A percentile compares a stretch with the other conserved stretches of the same genome.
phyloP scores from a whole-genome alignment of 1,140 invertebrate genomes.

The Tribolium madens region DNA sequence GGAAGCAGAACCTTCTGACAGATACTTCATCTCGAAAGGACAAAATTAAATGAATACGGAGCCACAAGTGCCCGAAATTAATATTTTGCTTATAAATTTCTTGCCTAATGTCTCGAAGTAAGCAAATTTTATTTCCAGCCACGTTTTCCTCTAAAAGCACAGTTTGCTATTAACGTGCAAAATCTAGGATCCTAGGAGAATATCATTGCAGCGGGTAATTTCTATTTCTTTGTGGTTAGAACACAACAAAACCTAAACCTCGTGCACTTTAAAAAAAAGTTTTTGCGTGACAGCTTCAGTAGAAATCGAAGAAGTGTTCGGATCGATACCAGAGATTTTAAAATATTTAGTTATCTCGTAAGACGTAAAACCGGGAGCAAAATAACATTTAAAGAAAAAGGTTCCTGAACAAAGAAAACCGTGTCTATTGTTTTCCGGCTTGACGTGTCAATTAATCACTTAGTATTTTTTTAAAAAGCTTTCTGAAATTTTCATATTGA shows the following conservation, averaged over 20 bases:
- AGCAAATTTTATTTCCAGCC: slow-evolving; percentile 26
- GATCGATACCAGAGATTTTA: slow-evolving; percentile 3
- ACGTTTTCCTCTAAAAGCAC: slow-evolving; percentile 28
- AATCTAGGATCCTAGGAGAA: slow-evolving; percentile 1
- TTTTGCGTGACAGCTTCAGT: background rate
- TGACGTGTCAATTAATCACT: slow-evolving; percentile 47
- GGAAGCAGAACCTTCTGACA: slow-evolving; percentile 27
- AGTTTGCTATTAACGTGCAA: slow-evolving; percentile 14
- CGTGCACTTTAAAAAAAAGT: background rate
- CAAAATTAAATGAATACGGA: slow-evolving; percentile 6
- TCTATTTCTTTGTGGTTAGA: background rate
- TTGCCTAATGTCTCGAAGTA: background rate
- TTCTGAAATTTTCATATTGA: slow-evolving; percentile 48
- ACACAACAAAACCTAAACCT: slow-evolving; percentile 1
- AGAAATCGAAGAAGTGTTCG: background rate
- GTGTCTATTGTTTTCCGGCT: slow-evolving; percentile 43
- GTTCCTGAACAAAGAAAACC: slow-evolving; percentile 35
- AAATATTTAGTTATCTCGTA: slow-evolving; percentile 43
- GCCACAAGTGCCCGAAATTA: background rate
- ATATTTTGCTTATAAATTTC: background rate
- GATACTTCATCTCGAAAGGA: slow-evolving; percentile 46
- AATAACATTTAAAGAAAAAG: slow-evolving; percentile 45
- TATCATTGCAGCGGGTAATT: slow-evolving; percentile 3
- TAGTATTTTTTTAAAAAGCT: slow-evolving; percentile 20
- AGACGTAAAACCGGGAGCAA: slow-evolving; percentile 16